These are phyloP conservation scores for Eulithis prunata DNA, from an alignment of 2,888 invertebrate species.

Conservation along the genomic window DNA sequence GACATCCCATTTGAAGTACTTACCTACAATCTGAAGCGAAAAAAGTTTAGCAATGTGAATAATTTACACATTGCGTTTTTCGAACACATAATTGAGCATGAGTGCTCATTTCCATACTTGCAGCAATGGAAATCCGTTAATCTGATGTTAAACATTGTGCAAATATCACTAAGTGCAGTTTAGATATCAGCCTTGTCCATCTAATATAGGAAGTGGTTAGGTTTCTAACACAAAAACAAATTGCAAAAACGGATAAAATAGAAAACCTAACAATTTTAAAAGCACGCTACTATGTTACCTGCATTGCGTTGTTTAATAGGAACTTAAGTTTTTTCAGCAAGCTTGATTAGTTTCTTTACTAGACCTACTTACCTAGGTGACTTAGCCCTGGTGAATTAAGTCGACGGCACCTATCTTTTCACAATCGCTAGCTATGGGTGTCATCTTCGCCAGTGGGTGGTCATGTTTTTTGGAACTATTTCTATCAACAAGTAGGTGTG, in stretches of 20 bases:
- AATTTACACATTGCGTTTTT: conserved; percentile 15
- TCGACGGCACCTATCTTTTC: no score
- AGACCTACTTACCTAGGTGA: no score
- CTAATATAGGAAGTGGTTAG: conserved; percentile 17
- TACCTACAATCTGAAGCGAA: not conserved
- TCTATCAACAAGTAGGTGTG: not conserved
- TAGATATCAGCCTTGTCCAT: conserved; percentile 25
- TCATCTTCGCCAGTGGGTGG: not conserved
- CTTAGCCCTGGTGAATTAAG: no score
- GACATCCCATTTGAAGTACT: conserved; percentile 4
- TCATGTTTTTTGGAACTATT: not conserved
- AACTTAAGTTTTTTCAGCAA: not conserved
- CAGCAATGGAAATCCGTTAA: conserved; percentile 21
- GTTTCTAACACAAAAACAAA: conserved; percentile 14
- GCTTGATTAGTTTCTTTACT: not conserved
- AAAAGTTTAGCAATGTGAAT: conserved; percentile 9
- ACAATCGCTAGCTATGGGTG: not conserved
- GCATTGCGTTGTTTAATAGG: no score
- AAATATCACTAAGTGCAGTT: conserved; percentile 9
- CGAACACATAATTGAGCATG: conserved; percentile 13
- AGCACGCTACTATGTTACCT: not conserved
- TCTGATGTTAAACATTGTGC: conserved; percentile 7
- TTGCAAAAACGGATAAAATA: conserved; percentile 1
- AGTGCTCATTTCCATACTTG: conserved; percentile 9
- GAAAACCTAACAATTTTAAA: not conserved